Base-by-base conservation (phyloP, 1,140 invertebrate genomes). In the Leptopilina clavipes region DNA sequence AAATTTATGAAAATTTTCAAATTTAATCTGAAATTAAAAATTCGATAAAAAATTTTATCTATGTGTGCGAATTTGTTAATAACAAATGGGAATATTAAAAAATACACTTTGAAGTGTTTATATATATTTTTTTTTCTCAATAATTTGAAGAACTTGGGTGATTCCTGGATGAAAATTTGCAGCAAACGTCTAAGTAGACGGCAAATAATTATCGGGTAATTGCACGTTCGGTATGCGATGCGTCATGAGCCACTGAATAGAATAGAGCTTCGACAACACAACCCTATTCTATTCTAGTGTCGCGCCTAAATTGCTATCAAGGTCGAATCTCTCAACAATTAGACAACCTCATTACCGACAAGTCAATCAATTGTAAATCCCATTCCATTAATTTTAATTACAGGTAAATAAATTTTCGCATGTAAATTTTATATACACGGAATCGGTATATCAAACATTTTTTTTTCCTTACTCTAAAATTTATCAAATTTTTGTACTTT, bases 201-300 rank as follows among this genome's bases (percentile, higher is more conserved):
- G 59, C 59, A 22, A 65, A 65, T 65, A 3, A 14, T 59, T 59
- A 25, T n/a, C 59, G 22, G 59, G 45, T 70, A 75, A 75, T 70
- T 25, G 25, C 59, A 75, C 54, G 40, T 59, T 44, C 3, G 43
- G 54, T 44, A 74, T 74, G 59, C 59, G 43, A 43, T 37, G 19
- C 56, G 74, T 78, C 72, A 79, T 72, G 73, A 79, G 76, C 71
- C 70, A 75, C 72, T 78, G 77, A 76, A 79, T 81, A 79, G 77
- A 78, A 79, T 81, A 79, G 77, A 78, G 79, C 59, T 65, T 37
- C 25, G 77, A 77, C 72, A 73, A 65, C 74, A 59, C 18, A 45
- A 31, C 72, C 76, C 77, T 77, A 76, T 81, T 81, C 75, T 75
- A 75, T 73, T 43, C 71, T 56, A 81, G 72, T 78, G 75, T 81